phyloP scores from a whole-genome alignment of 2,113 vertebrate genomes.

The Mastomys coucha region DNA sequence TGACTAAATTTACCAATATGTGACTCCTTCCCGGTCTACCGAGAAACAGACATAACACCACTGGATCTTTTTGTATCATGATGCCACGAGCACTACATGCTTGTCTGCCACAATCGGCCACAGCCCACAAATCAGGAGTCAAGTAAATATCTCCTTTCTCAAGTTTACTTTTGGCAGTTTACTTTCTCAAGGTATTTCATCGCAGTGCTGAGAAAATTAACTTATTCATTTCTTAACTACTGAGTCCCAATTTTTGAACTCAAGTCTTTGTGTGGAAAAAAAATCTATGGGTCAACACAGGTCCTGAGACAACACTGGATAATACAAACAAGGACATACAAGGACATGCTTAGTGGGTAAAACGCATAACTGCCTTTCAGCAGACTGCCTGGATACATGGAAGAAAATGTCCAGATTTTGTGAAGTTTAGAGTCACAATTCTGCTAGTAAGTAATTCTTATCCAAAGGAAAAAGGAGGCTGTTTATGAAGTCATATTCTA shows the following conservation, averaged over 20 bases:
- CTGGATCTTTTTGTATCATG: neutral
- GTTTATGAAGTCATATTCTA: neutral
- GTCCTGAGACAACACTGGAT: neutral
- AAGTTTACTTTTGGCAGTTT: neutral
- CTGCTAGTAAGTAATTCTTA: neutral
- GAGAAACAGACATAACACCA: neutral
- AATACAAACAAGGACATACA: neutral
- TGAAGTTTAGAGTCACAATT: neutral
- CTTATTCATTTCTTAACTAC: neutral
- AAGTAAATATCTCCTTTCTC: neutral
- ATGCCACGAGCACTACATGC: neutral
- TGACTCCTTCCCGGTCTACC: neutral
- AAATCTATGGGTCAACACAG: neutral
- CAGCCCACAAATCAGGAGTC: neutral
- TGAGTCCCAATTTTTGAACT: neutral
- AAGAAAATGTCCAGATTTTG: neutral
- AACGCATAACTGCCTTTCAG: neutral
- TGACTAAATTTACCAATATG: neutral
- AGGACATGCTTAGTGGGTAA: neutral
- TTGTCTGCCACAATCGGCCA: neutral
- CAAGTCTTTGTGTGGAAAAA: neutral
- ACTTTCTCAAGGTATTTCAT: neutral
- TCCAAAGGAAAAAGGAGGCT: neutral
- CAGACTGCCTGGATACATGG: neutral
- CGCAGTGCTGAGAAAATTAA: neutral